Evolutionary conservation across 1,140 invertebrate genomes (phyloP).

Genomic region (Eulimnadia texana): DNA sequence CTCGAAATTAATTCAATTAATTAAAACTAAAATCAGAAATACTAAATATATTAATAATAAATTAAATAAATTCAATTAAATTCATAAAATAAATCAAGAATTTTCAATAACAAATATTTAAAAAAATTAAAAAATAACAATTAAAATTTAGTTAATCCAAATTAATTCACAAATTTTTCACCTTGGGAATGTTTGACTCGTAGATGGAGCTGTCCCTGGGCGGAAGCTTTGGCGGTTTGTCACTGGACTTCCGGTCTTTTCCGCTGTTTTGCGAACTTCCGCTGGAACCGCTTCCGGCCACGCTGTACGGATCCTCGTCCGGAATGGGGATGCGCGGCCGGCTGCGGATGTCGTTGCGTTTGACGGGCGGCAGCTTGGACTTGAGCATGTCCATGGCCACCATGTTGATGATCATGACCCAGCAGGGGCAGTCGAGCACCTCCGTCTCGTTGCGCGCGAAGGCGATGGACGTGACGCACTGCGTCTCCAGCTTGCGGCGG

Average conservation of each 20-base stretch:
- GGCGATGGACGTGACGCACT: constrained; percentile 74
- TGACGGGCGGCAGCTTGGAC: constrained; percentile 69
- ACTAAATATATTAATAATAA: no score
- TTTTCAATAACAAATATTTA: no score
- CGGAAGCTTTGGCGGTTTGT: constrained; percentile 81
- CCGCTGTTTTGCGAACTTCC: constrained; percentile 34
- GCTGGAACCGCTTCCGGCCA: constrained; percentile 63
- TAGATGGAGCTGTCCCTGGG: constrained; percentile 58
- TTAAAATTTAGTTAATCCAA: no score
- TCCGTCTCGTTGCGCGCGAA: constrained; percentile 78
- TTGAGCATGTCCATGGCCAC: constrained; percentile 95
- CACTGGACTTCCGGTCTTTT: constrained; percentile 37
- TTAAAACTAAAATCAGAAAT: no score
- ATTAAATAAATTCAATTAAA: no score
- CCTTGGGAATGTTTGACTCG: constrained; percentile 74
- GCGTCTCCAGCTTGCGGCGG: constrained; percentile 66
- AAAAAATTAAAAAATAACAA: no score
- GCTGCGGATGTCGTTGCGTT: constrained; percentile 75
- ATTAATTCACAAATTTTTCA: no score
- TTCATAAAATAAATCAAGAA: no score
- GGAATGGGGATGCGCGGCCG: constrained; percentile 76
- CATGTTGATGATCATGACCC: constrained; percentile 91
- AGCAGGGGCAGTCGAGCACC: constrained; percentile 78
- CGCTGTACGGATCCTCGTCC: constrained; percentile 84
- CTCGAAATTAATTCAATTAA: no score